Evolutionary conservation across 2,113 vertebrate species (phyloP), one percentile per base, ranked within the genome.

Genomic region (Otis tarda): DNA sequence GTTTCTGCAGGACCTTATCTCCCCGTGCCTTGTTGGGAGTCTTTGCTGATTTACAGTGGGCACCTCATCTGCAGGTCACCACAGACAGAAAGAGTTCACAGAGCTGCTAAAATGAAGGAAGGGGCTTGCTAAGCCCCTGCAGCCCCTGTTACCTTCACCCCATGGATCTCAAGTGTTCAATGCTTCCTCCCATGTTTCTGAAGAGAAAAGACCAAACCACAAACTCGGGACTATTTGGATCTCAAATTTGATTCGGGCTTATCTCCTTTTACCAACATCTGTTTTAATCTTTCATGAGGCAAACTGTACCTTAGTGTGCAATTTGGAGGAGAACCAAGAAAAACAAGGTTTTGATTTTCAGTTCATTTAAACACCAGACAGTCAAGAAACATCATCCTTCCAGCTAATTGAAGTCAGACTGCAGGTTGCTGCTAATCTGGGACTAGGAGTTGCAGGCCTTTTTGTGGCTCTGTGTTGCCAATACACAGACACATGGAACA

Each of bases 311-410:
- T 84, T 43, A 83, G 56, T 37, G 55, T 77, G 64, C 0, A 5
- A 83, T 90, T 90, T 96, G 96, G 95, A 96, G 90, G 33, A 83
- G 47, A 96, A 94, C 79, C 96, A 96, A 94, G 94, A 88, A 94
- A 90, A 91, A 86, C 64, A 93, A 39, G 76, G 90, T 5, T 93
- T 96, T 94, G 96, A 81, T 94, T 96, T 97, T 95, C 94, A 92
- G 55, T 81, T 80, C 79, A 43, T 93, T 88, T 90, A 68, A 95
- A 88, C 68, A 91, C 75, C 92, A 95, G 75, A 57, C 71, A 67
- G 92, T 77, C 75, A 83, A 90, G 92, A 96, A 93, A 90, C 52
- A 80, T 74, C 94, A 96, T 77, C 91, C 68, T 79, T 75, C 21
- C 79, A 86, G 76, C 33, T 90, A 87, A 83, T 31, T 93, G 71